Base-by-base conservation (phyloP, 2,113 vertebrate species). In the Orientallactaga bullata region DNA sequence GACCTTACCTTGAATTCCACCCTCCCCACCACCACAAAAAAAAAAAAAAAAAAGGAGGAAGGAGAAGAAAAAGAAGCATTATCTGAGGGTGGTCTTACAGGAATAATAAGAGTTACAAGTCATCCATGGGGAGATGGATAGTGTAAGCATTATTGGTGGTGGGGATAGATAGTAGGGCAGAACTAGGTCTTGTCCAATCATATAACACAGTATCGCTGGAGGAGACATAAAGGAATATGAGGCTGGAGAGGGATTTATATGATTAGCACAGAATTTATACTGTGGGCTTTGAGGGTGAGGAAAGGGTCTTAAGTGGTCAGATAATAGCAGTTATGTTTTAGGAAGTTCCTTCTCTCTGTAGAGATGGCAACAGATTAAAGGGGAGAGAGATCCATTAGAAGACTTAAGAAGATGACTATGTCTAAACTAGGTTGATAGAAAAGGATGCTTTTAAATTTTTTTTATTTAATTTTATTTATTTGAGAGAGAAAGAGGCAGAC, bases 341-440 rank as follows among this genome's bases (percentile, higher is more conserved):
- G 60, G 61, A 94, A 82, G 71, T 68, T 72, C 69, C 74, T 93
- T 85, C 81, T 88, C 66, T 80, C 93, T 42, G 6, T 66, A 60
- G 65, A 88, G 65, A 83, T 72, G 80, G 90, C 85, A 93, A 79
- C 79, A 91, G 79, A 76, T 79, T 23, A 92, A 79, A 63, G 16
- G 51, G 65, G 71, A 91, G 61, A 94, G 80, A 90, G 32, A 81
- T 63, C 24, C 4, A 4, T 87, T 72, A 66, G 76, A 80, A 83
- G 89, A 61, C 32, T 47, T 47, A 47, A n/a, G 35, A n/a, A 82
- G 65, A 42, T 66, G 78, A 58, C 55, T 76, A 35, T 76, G 66
- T 60, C 87, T 78, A 35, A 79, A 88, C 26, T 3, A 84, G 42
- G 51, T 7, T 24, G 37, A 26, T 37, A 83, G 85, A 74, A 69